phyloP scores from a whole-genome alignment of 2,113 vertebrate genomes.

The Leptobrachium ailaonicum region DNA sequence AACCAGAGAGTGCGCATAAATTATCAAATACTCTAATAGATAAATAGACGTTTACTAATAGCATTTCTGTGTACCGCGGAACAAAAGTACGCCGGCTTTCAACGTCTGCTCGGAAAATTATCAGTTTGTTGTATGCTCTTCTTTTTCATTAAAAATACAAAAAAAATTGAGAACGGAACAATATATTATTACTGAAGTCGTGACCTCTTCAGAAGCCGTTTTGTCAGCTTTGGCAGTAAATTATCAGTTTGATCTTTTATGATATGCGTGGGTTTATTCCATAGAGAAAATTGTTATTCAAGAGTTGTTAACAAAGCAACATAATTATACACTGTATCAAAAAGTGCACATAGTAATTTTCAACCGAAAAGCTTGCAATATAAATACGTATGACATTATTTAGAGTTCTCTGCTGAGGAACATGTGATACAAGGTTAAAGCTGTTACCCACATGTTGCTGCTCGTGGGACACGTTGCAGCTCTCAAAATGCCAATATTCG shows the following conservation, averaged over 20 bases:
- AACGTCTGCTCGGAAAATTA: conserved; percentile 16
- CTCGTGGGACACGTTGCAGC: conserved; percentile 9
- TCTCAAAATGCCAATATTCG: conserved; percentile 5
- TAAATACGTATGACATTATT: conserved; percentile 29
- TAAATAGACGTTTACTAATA: not conserved
- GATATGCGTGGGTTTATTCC: conserved; percentile 35
- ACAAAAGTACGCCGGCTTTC: not conserved
- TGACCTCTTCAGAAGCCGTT: conserved; percentile 29
- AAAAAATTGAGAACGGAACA: conserved; percentile 12
- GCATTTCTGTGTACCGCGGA: too few species aligned
- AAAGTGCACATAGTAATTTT: conserved; percentile 25
- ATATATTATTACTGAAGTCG: conserved; percentile 23
- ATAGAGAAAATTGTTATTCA: conserved; percentile 33
- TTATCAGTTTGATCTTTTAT: conserved; percentile 31
- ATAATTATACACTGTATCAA: conserved; percentile 23
- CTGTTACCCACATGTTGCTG: conserved; percentile 18
- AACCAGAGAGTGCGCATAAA: too few species aligned
- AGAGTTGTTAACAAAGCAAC: conserved; percentile 36
- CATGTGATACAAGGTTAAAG: conserved; percentile 27
- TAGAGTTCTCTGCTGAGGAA: conserved; percentile 17
- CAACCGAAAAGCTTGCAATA: conserved; percentile 5
- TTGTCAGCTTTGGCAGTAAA: conserved; percentile 38
- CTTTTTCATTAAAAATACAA: not conserved
- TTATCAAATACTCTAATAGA: not conserved
- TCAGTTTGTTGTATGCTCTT: not conserved